Conservation (phyloP, 2,797 vertebrate genomes). For the Anniella stebbinsi region DNA sequence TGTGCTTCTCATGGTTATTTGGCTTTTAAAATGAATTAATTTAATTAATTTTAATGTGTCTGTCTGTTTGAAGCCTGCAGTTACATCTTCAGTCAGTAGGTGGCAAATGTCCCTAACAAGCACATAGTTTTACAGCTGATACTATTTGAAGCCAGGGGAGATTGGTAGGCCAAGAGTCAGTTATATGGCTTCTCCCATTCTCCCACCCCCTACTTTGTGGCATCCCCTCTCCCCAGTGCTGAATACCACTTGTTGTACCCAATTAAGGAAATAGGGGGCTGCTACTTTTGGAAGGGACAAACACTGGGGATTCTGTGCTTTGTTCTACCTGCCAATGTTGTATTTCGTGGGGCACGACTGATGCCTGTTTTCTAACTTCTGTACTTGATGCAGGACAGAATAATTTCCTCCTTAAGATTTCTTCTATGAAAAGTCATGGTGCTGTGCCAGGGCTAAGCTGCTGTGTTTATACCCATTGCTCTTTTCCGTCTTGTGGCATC, state of each 20-base stretch:
- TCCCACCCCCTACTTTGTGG: background rate
- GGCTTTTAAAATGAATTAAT: no score
- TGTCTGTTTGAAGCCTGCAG: no score
- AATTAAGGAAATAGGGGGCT: background rate
- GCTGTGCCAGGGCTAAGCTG: background rate
- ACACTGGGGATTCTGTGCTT: background rate
- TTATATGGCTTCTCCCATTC: no score
- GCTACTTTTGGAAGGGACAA: background rate
- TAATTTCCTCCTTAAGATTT: background rate
- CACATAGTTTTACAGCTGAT: no score
- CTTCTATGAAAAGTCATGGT: background rate
- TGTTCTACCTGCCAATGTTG: background rate
- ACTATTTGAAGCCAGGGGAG: no score
- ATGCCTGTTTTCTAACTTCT: background rate
- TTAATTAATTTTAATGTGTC: no score
- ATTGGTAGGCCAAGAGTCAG: no score
- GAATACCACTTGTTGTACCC: background rate
- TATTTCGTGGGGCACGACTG: background rate
- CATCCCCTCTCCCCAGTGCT: no score
- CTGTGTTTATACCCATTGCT: background rate
- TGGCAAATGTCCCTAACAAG: no score
- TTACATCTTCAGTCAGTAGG: no score
- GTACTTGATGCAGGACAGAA: background rate
- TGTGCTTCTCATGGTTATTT: no score
- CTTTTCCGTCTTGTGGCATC: background rate